A percentile compares a stretch with the other conserved stretches of the same genome.
phyloP scores from a whole-genome alignment of 2,113 vertebrate genomes.

The Platysternon megacephalum region DNA sequence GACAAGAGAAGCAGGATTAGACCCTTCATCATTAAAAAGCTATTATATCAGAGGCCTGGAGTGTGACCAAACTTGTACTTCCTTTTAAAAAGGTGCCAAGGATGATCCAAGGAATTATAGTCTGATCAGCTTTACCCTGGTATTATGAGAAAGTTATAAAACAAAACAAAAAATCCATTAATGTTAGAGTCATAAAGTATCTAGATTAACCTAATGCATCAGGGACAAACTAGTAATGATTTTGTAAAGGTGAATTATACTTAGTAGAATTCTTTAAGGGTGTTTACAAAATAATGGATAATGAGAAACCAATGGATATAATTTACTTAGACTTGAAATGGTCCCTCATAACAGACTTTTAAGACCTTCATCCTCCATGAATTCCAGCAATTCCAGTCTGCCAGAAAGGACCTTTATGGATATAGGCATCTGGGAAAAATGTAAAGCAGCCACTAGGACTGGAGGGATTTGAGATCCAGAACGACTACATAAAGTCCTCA shows the following conservation, averaged over 20 bases:
- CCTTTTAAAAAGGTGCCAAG: conserved; percentile 62
- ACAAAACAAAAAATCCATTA: conserved; percentile 35
- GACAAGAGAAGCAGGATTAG: conserved; percentile 45
- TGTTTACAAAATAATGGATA: not conserved
- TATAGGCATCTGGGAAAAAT: not conserved
- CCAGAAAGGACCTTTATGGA: not conserved
- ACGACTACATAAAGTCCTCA: not conserved
- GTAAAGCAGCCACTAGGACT: not conserved
- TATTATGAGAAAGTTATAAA: conserved; percentile 33
- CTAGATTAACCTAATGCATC: conserved; percentile 23
- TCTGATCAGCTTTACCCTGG: not conserved
- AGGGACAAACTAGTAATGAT: conserved; percentile 12
- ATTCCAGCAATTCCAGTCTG: not conserved
- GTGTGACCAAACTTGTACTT: conserved; percentile 44
- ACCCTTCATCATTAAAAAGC: conserved; percentile 45
- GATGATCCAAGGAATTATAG: conserved; percentile 55
- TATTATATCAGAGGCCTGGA: not conserved
- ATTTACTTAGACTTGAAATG: not conserved
- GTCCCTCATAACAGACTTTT: not conserved
- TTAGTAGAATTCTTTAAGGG: conserved; percentile 19
- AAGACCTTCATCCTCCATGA: not conserved
- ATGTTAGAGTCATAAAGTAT: conserved; percentile 26
- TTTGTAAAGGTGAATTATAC: conserved; percentile 30
- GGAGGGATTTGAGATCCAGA: not conserved
- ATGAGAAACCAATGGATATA: not conserved